Evolutionary conservation across 2,113 vertebrate species (phyloP), one percentile per base, ranked within the genome.

Genomic region (Melanocharis versteri): DNA sequence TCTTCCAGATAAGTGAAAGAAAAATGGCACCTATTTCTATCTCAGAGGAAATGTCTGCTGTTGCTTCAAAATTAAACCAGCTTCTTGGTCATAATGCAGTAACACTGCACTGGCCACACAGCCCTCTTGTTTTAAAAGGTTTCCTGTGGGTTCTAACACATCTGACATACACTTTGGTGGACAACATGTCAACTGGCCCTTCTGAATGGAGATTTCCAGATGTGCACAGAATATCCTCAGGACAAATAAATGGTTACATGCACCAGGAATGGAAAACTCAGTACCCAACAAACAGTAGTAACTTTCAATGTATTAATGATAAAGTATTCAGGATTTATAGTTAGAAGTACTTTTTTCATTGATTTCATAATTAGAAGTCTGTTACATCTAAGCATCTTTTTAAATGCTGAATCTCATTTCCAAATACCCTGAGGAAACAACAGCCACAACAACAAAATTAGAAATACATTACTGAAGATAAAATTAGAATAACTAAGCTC

Each of bases 401-500:
- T 1, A 39, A 93, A 94, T 66, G 64, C 62, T 66, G 47, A 83
- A 70, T 93, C 91, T 91, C 50, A 73, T 91, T 96, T 88, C 87
- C 50, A 90, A 85, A 73, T 40, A 35, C 42, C 50, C 78, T 44
- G n/a, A 77, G 79, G 82, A 71, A 94, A 61, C 39, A 93, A 76
- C 58, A 88, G 47, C 62, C 58, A 94, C 75, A 91, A 95, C 73
- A 96, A 73, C 82, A 93, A 95, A 91, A 96, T 95, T 86, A 95
- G 85, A 91, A 96, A 88, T n/a, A 70, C 39, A 73, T 92, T 93
- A 90, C 62, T 88, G 39, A 93, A 94, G 71, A 94, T 69, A 95
- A 93, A 95, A 96, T 93, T 95, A 94, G 78, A 93, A 83, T 88
- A 96, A 95, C 87, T 95, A 91, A 80, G n/a, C 40, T 81, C 4